These are phyloP conservation scores for Watsonalla cultraria DNA, from an alignment of 2,888 invertebrate genomes.

Conservation along the genomic window DNA sequence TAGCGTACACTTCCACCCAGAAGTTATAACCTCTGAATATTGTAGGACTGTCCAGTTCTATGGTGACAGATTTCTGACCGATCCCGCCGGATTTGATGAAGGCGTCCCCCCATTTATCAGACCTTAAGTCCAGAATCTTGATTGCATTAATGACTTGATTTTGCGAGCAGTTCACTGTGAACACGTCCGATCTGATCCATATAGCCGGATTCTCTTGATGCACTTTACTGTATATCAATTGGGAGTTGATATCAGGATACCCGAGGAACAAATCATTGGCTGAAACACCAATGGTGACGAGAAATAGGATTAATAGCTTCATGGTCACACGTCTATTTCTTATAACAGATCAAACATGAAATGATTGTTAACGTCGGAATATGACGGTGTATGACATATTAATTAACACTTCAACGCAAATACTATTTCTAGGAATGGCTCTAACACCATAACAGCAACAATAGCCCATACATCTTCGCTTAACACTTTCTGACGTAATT, in stretches of 20 bases:
- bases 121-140: slow-evolving; percentile 47
- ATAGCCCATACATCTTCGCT: slow-evolving; percentile 3
- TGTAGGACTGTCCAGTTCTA: slow-evolving; percentile 54
- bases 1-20: slow-evolving; percentile 56
- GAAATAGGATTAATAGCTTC: not conserved
- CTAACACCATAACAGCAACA: slow-evolving; percentile 2
- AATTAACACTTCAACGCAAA: slow-evolving; percentile 1
- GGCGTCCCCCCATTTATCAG: slow-evolving; percentile 54
- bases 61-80: slow-evolving; percentile 47
- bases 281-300: slow-evolving; percentile 3
- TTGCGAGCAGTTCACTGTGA: slow-evolving; percentile 48
- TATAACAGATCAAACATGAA: not conserved
- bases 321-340: not conserved
- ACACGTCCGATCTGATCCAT: slow-evolving; percentile 48
- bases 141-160: slow-evolving; percentile 58
- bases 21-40: slow-evolving; percentile 59
- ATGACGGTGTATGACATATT: not conserved
- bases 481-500: slow-evolving; percentile 13
- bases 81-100: slow-evolving; percentile 54
- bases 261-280: slow-evolving; percentile 33
- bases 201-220: slow-evolving; percentile 59
- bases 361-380: too few species aligned
- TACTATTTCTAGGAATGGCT: not conserved
- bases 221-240: slow-evolving; percentile 54
- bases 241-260: slow-evolving; percentile 49